phyloP scores from a whole-genome alignment of 1,140 invertebrate genomes.

The Drosophila littoralis region DNA sequence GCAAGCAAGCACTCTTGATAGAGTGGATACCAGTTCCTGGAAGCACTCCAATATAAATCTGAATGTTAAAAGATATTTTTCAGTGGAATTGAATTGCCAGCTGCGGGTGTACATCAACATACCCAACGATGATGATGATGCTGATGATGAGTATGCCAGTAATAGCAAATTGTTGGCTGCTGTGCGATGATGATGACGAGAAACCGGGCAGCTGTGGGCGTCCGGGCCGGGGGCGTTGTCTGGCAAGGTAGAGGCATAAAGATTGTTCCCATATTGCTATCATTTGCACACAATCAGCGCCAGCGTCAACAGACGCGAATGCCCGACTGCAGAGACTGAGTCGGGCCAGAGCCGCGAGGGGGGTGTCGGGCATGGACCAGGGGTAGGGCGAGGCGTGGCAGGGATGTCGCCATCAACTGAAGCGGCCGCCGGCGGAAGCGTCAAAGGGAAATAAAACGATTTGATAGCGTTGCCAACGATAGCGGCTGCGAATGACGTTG shows the following conservation, averaged over 20 bases:
- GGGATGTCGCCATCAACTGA: not conserved
- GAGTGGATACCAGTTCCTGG: not conserved
- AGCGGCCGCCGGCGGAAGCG: slow-evolving; percentile 41
- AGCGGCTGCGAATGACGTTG: slow-evolving; percentile 44
- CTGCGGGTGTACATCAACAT: not conserved
- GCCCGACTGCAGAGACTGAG: slow-evolving; percentile 15
- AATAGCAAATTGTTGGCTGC: slow-evolving; percentile 18
- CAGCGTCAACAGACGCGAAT: slow-evolving; percentile 44
- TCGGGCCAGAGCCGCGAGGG: not conserved
- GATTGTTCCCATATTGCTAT: slow-evolving; percentile 82
- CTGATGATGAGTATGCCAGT: not conserved
- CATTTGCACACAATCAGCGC: slow-evolving; percentile 78
- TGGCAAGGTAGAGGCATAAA: slow-evolving; percentile 57
- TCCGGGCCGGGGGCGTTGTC: not conserved
- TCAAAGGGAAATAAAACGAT: slow-evolving; percentile 58
- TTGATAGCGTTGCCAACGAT: slow-evolving; percentile 49
- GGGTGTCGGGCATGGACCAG: slow-evolving; percentile 35
- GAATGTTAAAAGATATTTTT: slow-evolving; percentile 5
- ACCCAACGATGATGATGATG: slow-evolving; percentile 7
- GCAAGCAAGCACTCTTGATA: not conserved
- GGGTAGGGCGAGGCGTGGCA: not conserved
- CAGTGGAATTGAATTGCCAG: not conserved
- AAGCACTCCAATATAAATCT: not conserved
- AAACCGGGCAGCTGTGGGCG: not conserved
- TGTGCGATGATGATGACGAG: not conserved